A percentile compares a stretch with the other conserved stretches of the same genome.
Evolutionary conservation across 92 coral and sea anemone species (phyloP).

Genomic region (Heteractis magnifica): DNA sequence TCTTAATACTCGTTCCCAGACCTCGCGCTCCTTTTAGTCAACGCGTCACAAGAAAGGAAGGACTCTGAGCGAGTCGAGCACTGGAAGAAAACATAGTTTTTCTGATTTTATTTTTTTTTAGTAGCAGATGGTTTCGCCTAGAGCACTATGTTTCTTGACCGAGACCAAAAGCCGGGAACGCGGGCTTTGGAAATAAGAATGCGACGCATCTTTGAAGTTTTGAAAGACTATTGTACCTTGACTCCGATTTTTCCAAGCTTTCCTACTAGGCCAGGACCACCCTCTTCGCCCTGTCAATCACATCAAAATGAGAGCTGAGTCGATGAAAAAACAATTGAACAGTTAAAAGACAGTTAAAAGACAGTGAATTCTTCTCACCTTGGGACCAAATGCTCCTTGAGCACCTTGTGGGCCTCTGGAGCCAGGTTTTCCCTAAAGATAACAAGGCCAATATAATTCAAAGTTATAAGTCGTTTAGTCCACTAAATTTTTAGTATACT

Average conservation of each 20-base stretch:
- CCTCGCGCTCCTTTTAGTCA: too few relatives aligned
- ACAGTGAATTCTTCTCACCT: constrained; percentile 20
- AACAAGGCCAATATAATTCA: background rate
- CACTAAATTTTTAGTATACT: too few relatives aligned
- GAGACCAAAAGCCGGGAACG: too few relatives aligned
- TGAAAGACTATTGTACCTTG: constrained; percentile 20
- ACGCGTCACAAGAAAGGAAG: too few relatives aligned
- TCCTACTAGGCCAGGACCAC: constrained; percentile 33
- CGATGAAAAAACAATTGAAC: background rate
- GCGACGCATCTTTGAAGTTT: background rate
- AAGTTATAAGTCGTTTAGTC: background rate
- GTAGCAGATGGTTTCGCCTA: too few relatives aligned
- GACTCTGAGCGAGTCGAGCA: background rate
- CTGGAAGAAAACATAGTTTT: background rate
- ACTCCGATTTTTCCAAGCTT: constrained; percentile 29
- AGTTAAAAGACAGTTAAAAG: background rate
- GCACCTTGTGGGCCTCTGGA: constrained; percentile 43
- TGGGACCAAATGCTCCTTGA: constrained; percentile 28
- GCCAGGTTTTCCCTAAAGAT: constrained; percentile 40
- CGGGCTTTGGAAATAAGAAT: background rate
- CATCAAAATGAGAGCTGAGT: background rate
- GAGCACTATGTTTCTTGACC: too few relatives aligned
- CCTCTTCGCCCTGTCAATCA: constrained; percentile 34
- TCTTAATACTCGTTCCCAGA: too few relatives aligned
- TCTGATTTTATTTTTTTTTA: too few relatives aligned